phyloP scores from a whole-genome alignment of 2,888 invertebrate species.

The Rhabditoides inermis region DNA sequence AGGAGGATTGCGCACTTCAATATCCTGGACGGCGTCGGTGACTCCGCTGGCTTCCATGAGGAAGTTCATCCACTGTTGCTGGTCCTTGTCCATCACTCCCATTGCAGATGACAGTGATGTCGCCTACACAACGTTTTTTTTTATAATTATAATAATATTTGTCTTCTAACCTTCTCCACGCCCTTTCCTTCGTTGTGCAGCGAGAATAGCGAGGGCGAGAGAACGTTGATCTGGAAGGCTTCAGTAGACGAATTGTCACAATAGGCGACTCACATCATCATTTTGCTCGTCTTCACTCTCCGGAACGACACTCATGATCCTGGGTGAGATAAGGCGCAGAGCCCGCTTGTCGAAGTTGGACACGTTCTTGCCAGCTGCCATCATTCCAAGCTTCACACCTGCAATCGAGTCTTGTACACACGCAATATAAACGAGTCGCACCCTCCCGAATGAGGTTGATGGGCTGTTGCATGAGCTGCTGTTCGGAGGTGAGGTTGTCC shows the following conservation, averaged over 20 bases:
- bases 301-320: constrained; percentile 43
- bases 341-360: constrained; percentile 39
- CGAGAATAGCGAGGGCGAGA: constrained; percentile 7
- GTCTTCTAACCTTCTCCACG: constrained; percentile 22
- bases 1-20: too few relatives aligned
- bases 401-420: too few relatives aligned
- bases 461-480: constrained; percentile 23
- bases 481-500: constrained; percentile 18
- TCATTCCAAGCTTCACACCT: constrained; percentile 41
- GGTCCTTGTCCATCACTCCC: constrained; percentile 17
- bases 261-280: too few relatives aligned
- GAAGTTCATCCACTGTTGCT: constrained; percentile 48
- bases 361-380: constrained; percentile 33
- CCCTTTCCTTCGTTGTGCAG: constrained; percentile 5
- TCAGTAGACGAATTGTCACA: too few relatives aligned
- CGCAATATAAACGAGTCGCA: neutral
- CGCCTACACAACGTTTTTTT: constrained; percentile 10
- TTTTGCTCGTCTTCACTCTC: constrained; percentile 39
- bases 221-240: neutral
- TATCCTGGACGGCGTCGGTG: constrained; percentile 20
- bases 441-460: constrained; percentile 41
- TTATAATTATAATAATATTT: too few relatives aligned
- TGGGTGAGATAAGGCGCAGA: constrained; percentile 39
- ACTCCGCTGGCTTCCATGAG: constrained; percentile 47
- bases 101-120: too few relatives aligned